Evolutionary conservation across 1,140 invertebrate genomes (phyloP).

Genomic region (Artemia franciscana): DNA sequence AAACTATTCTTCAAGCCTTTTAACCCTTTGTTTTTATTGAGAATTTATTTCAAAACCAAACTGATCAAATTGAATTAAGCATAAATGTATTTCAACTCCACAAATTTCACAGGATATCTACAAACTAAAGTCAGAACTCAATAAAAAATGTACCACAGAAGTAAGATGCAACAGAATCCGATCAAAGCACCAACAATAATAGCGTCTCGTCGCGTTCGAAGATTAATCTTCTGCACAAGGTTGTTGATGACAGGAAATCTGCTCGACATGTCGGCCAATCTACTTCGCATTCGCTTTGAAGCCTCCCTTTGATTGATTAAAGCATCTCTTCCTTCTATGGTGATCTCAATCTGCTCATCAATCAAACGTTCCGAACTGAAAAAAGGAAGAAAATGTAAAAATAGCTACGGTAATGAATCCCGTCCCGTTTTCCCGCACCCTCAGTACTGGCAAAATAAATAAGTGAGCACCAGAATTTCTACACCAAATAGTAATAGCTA

Average conservation of each 20-base stretch:
- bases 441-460: too few species aligned
- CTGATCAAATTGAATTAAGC: too few species aligned
- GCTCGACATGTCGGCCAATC: slow-evolving; percentile 77
- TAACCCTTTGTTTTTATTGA: too few species aligned
- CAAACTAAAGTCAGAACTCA: too few species aligned
- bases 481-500: too few species aligned
- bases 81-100: too few species aligned
- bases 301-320: slow-evolving; percentile 59
- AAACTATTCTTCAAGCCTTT: too few species aligned
- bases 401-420: too few species aligned
- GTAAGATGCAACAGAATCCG: slow-evolving; percentile 59
- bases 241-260: slow-evolving; percentile 69
- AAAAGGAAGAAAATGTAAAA: slow-evolving; percentile 15
- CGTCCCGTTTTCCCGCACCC: too few species aligned
- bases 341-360: slow-evolving; percentile 90
- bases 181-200: slow-evolving; percentile 65
- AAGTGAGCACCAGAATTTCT: too few species aligned
- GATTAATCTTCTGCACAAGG: slow-evolving; percentile 72
- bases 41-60: too few species aligned
- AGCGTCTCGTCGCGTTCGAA: slow-evolving; percentile 72
- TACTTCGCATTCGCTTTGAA: slow-evolving; percentile 70
- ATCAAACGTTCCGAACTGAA: slow-evolving; percentile 70
- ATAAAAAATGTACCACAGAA: slow-evolving; percentile 60
- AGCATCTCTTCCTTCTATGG: slow-evolving; percentile 81
- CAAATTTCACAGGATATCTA: too few species aligned